Evolutionary conservation across 1,140 invertebrate genomes (phyloP), one percentile per base, ranked within the genome.

Genomic region (Pomacea maculata): DNA sequence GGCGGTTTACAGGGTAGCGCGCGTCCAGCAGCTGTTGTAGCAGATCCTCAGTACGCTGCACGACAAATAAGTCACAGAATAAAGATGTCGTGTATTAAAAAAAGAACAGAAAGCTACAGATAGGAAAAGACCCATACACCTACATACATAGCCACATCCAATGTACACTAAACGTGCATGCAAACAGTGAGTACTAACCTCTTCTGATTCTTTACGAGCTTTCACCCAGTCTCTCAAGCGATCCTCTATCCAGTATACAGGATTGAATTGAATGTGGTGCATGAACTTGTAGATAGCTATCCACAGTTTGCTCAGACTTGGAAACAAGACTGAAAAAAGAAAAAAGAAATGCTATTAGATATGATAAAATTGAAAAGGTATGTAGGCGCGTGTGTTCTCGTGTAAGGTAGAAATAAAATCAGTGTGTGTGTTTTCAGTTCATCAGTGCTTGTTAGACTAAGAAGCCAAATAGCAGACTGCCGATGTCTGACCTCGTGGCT

Each of bases 191-290:
- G 57, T 17, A 61, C 78, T 83, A 78, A 87, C 84, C 67, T 85
- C 80, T 19, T 80, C 78, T 25, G 75, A 79, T 3, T 73, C 67
- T 83, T 88, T 88, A 73, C 87, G 83, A 34, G 83, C 81, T 45
- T 86, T 45, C 6, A 90, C 80, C 19, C 87, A 80, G 45, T 72
- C 77, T 21, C 80, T 78, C 75, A 89, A 75, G 55, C 82, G 75
- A 15, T 87, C 83, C 65, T 90, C 89, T 67, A 90, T 81, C 88
- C 89, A 90, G 73, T 86, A 88, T 1, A 89, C 87, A 15, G 89
- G 88, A 75, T 90, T 90, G 67, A 86, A 87, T 45, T 85, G 83
- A 4, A 90, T 79, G 70, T 86, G 75, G 21, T 85, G 83, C 5
- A 86, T 75, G 34, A 85, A 83, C 61, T 86, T 85, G 81, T 88